Evolutionary conservation across 2,888 invertebrate genomes (phyloP).

Genomic region (Alloplasta piceator): DNA sequence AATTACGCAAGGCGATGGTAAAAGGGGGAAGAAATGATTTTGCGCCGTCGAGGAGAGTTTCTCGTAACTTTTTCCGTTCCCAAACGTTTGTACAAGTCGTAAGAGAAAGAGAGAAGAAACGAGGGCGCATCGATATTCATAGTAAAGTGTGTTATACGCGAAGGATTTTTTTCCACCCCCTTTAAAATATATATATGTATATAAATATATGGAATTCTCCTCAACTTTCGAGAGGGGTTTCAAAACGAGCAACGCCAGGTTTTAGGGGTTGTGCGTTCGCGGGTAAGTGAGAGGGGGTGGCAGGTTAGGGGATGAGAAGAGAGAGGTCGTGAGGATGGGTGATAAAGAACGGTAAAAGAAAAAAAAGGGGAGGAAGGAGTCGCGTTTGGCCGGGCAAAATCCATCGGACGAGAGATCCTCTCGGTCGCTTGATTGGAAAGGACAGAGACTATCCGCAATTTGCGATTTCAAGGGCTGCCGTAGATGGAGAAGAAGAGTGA

Average conservation of each 20-base stretch:
- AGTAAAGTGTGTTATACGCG: conserved; percentile 75
- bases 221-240: conserved; percentile 53
- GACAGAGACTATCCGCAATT: conserved; percentile 80
- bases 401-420: conserved; percentile 30
- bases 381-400: conserved; percentile 57
- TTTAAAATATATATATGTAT: not conserved
- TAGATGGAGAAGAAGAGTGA: conserved; percentile 54
- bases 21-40: conserved; percentile 21
- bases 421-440: conserved; percentile 77
- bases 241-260: conserved; percentile 69
- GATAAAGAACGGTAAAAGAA: conserved; percentile 71
- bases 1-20: conserved; percentile 73
- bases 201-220: conserved; percentile 4
- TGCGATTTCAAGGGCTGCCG: conserved; percentile 69
- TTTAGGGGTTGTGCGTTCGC: conserved; percentile 60
- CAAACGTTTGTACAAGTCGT: conserved; percentile 9
- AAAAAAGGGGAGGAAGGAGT: conserved; percentile 49
- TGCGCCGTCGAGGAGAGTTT: conserved; percentile 28
- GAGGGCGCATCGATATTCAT: conserved; percentile 77
- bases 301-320: conserved; percentile 31
- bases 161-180: conserved; percentile 4
- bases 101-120: not conserved
- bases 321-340: conserved; percentile 62
- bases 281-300: conserved; percentile 45
- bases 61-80: conserved; percentile 48